Evolutionary conservation across 1,140 invertebrate genomes (phyloP).

Genomic region (Drosophila athabasca): DNA sequence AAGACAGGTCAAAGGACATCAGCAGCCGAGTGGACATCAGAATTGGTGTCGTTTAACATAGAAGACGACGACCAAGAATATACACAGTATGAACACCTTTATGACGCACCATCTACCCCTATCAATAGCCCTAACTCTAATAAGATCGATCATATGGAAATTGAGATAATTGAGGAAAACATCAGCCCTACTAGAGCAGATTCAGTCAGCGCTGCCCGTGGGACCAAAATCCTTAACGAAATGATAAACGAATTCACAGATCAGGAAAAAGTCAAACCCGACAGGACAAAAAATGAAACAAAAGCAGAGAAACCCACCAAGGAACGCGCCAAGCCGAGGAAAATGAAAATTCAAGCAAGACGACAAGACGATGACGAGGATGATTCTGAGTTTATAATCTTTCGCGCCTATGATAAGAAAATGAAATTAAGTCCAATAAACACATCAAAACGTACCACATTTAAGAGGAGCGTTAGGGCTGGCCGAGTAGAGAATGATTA

Average conservation of each 20-base stretch:
- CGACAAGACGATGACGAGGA: too few species aligned
- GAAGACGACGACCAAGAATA: constrained; percentile 1
- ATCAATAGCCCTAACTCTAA: too few species aligned
- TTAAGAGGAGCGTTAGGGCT: constrained; percentile 35
- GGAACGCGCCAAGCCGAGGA: too few species aligned
- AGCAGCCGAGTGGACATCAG: neutral
- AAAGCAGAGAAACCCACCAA: too few species aligned
- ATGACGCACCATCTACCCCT: too few species aligned
- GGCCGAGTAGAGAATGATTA: constrained; percentile 58
- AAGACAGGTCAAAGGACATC: neutral
- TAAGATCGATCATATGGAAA: too few species aligned
- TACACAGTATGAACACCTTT: too few species aligned
- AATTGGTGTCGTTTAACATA: neutral
- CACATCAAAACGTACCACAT: too few species aligned
- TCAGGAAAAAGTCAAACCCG: neutral
- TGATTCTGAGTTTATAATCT: too few species aligned
- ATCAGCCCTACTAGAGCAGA: neutral
- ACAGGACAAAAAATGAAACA: neutral
- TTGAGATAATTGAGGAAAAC: neutral
- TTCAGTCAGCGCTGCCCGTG: constrained; percentile 21
- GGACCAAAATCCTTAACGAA: constrained; percentile 19
- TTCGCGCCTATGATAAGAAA: too few species aligned
- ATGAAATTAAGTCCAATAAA: too few species aligned
- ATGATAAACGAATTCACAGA: constrained; percentile 26
- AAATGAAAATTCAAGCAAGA: too few species aligned